Evolutionary conservation across 2,888 invertebrate genomes (phyloP).

Genomic region (Caenorhabditis uteleia): DNA sequence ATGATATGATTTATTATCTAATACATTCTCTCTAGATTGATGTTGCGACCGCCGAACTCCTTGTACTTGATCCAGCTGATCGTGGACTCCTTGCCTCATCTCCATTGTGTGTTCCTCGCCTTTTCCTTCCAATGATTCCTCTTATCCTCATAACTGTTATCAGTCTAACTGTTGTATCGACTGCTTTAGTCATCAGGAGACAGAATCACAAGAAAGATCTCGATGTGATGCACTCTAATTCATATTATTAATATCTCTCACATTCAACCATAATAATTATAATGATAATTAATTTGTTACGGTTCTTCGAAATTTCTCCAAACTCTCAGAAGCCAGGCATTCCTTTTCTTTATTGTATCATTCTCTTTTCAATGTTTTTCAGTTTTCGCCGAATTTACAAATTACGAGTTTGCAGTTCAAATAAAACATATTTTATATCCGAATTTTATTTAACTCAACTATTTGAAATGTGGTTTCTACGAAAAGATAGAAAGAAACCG

Average conservation of each 20-base stretch:
- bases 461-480: background rate
- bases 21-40: conserved; percentile 46
- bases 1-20: background rate
- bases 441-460: too few species aligned
- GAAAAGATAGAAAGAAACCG: background rate
- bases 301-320: too few species aligned
- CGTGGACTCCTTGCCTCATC: conserved; percentile 30
- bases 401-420: too few species aligned
- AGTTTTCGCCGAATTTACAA: too few species aligned
- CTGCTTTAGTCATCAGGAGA: conserved; percentile 37
- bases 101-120: conserved; percentile 38
- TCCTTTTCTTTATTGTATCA: too few species aligned
- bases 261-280: too few species aligned
- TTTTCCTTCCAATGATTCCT: conserved; percentile 47
- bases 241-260: conserved; percentile 20
- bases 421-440: too few species aligned
- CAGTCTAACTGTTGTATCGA: conserved; percentile 45
- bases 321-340: too few species aligned
- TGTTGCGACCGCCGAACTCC: conserved; percentile 62
- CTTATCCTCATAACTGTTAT: conserved; percentile 48
- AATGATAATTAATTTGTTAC: too few species aligned
- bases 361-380: too few species aligned
- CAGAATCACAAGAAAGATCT: conserved; percentile 30
- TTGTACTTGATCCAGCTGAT: conserved; percentile 63
- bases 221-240: conserved; percentile 21